These are phyloP conservation scores for Zeuzera pyrina DNA, from an alignment of 2,888 invertebrate species.

Conservation along the genomic window DNA sequence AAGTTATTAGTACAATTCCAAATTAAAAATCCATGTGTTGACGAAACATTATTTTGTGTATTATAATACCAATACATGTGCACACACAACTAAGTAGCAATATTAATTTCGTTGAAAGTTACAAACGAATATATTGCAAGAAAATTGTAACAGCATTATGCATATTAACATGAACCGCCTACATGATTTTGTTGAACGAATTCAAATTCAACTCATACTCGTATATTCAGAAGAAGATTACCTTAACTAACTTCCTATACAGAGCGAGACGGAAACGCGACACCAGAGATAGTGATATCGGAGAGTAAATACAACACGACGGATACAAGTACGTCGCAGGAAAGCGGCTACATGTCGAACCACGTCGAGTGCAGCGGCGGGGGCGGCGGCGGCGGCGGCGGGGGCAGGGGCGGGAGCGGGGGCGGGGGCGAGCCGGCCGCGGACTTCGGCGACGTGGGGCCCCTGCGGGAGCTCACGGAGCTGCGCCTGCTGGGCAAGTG, in stretches of 20 bases:
- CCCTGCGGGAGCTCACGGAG: slow-evolving; percentile 58
- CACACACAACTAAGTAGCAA: too few species aligned
- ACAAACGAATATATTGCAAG: too few species aligned
- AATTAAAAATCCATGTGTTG: too few species aligned
- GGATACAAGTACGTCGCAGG: slow-evolving; percentile 30
- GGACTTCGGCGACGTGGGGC: slow-evolving; percentile 66
- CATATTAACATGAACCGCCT: too few species aligned
- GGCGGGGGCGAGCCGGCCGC: slow-evolving; percentile 23
- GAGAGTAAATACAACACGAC: slow-evolving; percentile 24
- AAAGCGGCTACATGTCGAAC: slow-evolving; percentile 34
- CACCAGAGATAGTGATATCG: slow-evolving; percentile 32
- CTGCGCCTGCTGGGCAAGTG: slow-evolving; percentile 58
- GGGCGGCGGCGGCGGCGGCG: slow-evolving; percentile 11
- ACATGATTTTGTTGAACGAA: too few species aligned
- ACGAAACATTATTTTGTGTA: too few species aligned
- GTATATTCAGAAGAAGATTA: too few species aligned
- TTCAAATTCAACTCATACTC: too few species aligned
- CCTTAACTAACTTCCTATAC: slow-evolving; percentile 1
- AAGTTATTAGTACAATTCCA: too few species aligned
- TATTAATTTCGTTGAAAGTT: too few species aligned
- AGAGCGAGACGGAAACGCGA: slow-evolving; percentile 20
- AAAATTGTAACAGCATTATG: too few species aligned
- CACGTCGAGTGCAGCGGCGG: slow-evolving; percentile 5
- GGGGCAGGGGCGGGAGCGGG: slow-evolving; percentile 9
- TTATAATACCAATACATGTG: too few species aligned